A percentile compares a stretch with the other conserved stretches of the same genome.
Conservation (phyloP, 2,113 vertebrate genomes). For the Sus scrofa region DNA sequence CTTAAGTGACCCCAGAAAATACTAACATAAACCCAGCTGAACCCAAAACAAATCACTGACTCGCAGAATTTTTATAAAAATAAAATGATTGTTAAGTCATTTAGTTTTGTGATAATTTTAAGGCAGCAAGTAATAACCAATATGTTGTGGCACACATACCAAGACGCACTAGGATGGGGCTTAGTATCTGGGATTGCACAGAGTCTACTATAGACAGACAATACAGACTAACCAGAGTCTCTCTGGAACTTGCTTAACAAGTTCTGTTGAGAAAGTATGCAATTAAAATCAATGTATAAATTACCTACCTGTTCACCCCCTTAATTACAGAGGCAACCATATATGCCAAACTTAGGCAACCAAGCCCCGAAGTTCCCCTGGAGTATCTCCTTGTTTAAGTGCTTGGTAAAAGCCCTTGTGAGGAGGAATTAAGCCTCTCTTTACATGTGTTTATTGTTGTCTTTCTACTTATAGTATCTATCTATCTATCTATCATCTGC, state of each 20-base stretch:
- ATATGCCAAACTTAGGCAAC: not conserved
- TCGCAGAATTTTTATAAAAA: not conserved
- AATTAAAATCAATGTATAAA: not conserved
- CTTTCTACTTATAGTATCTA: not conserved
- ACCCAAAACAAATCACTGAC: not conserved
- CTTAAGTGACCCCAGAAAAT: not conserved
- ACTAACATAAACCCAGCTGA: not conserved
- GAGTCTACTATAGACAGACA: not conserved
- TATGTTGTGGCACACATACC: not conserved
- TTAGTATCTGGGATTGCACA: not conserved
- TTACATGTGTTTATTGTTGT: not conserved
- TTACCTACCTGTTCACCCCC: not conserved
- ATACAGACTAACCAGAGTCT: not conserved
- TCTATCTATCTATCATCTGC: not conserved
- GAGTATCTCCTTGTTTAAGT: not conserved
- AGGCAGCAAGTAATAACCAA: not conserved
- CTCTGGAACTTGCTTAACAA: not conserved
- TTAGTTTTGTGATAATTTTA: not conserved
- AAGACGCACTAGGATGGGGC: no score
- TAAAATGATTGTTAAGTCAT: not conserved
- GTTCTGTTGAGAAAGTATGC: not conserved
- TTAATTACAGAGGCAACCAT: not conserved
- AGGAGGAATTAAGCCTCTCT: not conserved
- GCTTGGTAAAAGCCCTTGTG: not conserved
- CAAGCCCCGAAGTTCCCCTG: not conserved